Evolutionary conservation across 2,113 vertebrate species (phyloP), one percentile per base, ranked within the genome.

Genomic region (Bufo bufo): DNA sequence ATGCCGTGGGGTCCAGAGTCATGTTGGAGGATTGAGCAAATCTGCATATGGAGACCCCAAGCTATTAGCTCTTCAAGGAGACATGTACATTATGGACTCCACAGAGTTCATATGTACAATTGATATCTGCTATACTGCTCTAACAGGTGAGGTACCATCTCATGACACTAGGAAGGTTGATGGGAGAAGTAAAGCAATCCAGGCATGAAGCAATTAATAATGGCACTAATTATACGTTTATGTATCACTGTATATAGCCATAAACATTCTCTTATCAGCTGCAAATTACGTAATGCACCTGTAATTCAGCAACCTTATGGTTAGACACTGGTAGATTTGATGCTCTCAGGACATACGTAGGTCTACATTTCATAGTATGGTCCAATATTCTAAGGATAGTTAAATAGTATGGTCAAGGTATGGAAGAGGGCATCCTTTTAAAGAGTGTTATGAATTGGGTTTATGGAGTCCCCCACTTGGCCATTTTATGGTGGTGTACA

Each of bases 1-100:
- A 74, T 83, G 87, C 87, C 87, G 17, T 52, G 47, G 87, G 87
- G 87, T 84, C 72, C 63, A 13, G 23, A 89, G 69, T n/a, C 61
- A 10, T 84, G 80, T 65, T 78, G 66, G 72, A 63, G 77, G 63
- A 52, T n/a, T 83, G 87, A 82, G n/a, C 65, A 75, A 84, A 88
- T 81, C 58, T 65, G 80, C 63, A 63, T 77, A 45, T 11, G 63
- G 71, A 84, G 58, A 83, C 72, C 80, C 86, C 20, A 56, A 77
- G 80, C 58, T 74, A 65, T 83, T 43, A 77, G 84, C 80, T 83
- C 86, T 47, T 50, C 56, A 59, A 43, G 86, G 86, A 87, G 63
- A 58, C 52, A 82, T 72, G 20, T 47, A 81, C 33, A 61, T 11
- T 47, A 47, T 85, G 59, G 58, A 3, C 12, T 50, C 47, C n/a